Evolutionary conservation across 1,140 invertebrate species (phyloP), one percentile per base, ranked within the genome.

Genomic region (Brachionus rotundiformis): DNA sequence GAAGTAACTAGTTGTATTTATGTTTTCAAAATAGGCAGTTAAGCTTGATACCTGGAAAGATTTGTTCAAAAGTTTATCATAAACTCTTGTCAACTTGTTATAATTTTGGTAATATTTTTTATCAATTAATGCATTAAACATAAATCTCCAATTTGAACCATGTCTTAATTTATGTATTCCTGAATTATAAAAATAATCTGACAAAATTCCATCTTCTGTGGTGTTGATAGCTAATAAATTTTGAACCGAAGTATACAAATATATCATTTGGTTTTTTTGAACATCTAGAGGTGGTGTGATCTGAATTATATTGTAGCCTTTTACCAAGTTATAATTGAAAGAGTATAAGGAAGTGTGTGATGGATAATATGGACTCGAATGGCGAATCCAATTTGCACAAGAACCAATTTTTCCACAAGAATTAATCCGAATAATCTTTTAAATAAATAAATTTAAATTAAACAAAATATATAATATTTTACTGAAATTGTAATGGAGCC

Each of bases 141-240:
- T 29, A 63, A 63, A 63, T 63, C 61, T 63, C 61, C 61, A 63
- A 33, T 63, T 63, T 29, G 61, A 63, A 33, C 29, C 27, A 13
- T n/a, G 25, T 29, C 61, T 63, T 8, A 63, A 27, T 63, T 33
- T 27, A 29, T 27, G 29, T 7, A 19, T 54, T 29, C 61, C 61
- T n/a, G n/a, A n/a, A 63, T n/a, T 4, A 29, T 25, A 63, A 8
- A 13, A 13, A 27, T 63, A 63, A n/a, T 63, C 61, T 5, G 61
- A 63, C 25, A 63, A 13, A 13, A 63, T 23, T 11, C 11, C 16
- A 23, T 29, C 61, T 23, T 63, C 61, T 5, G 25, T 31, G 4
- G 25, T 63, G n/a, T 63, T 16, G 23, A 63, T 16, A 13, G 61
- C 61, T 3, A 63, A 6, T 29, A 29, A 33, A 33, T 63, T 63